Base-by-base conservation (phyloP, 2,113 vertebrate species). In the Thryonomys swinderianus region DNA sequence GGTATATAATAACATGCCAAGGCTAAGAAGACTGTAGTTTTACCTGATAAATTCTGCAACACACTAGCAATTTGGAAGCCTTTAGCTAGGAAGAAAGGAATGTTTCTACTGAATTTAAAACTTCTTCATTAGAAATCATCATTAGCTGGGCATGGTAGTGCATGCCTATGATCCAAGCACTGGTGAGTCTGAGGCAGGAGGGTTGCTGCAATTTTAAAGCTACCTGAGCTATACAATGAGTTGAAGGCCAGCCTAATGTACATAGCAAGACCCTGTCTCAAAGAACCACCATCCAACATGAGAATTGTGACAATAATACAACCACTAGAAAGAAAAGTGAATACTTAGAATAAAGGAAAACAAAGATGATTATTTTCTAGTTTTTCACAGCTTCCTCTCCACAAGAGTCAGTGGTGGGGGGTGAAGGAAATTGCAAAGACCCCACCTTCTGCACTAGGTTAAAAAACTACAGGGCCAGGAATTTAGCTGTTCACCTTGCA, bases 321-420 rank as follows among this genome's bases (percentile, higher is more conserved):
- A 78, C 67, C 34, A 69, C 30, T 87, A 51, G 21, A 85, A 78
- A 61, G 55, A 87, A 71, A 73, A 85, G 90, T n/a, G 25, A 96
- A 80, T 1, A 20, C 20, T 61, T 11, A 88, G 25, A 67, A 76
- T 1, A 83, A 45, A 57, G 81, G 21, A 23, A 67, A 92, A 42
- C 16, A 53, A 21, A 84, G 34, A 21, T 69, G 21, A 83, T n/a
- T 7, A 69, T 48, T 25, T 30, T 87, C 85, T 78, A 14, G 51
- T 78, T 92, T 92, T 83, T 88, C 66, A 3, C 57, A 76, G 7
- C 48, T 73, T 88, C 9, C 3, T 74, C 53, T 55, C 53, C 7
- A 55, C 53, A 55, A 55, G 53, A 16, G 53, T 55, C 53, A 12
- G 53, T 16, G 12, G 16, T 55, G 53, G 7, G 53, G 53, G 53